These are phyloP conservation scores for Cynoglossus semilaevis DNA, from an alignment of 2,113 vertebrate genomes.

Conservation along the genomic window DNA sequence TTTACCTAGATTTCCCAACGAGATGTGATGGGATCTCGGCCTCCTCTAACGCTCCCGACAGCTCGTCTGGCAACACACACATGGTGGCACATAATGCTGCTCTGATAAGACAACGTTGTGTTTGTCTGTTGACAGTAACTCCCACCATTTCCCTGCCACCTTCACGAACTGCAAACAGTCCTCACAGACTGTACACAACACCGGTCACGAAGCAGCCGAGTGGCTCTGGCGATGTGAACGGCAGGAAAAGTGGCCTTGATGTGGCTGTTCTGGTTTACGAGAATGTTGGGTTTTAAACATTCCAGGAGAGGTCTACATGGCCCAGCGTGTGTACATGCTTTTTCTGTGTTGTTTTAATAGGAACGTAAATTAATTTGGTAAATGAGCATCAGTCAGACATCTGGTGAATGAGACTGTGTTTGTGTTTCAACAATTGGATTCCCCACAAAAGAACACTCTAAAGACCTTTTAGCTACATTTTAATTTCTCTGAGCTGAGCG, in stretches of 20 bases:
- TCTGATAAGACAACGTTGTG: slow-evolving; percentile 41
- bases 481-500: slow-evolving; percentile 25
- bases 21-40: slow-evolving; percentile 62
- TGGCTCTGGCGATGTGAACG: slow-evolving; percentile 38
- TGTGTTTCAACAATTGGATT: slow-evolving; percentile 15
- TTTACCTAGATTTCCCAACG: slow-evolving; percentile 74
- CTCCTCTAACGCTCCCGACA: slow-evolving; percentile 60
- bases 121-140: slow-evolving; percentile 44
- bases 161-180: slow-evolving; percentile 57
- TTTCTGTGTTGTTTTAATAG: slow-evolving; percentile 26
- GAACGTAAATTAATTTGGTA: slow-evolving; percentile 44
- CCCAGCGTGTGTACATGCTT: background rate
- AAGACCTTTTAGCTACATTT: no score
- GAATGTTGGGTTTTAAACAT: slow-evolving; percentile 48
- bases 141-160: slow-evolving; percentile 35
- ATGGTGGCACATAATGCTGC: slow-evolving; percentile 60
- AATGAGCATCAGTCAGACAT: slow-evolving; percentile 22
- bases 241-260: slow-evolving; percentile 46
- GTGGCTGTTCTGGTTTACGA: slow-evolving; percentile 40
- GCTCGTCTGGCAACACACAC: slow-evolving; percentile 45
- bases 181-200: slow-evolving; percentile 32
- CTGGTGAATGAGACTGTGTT: slow-evolving; percentile 13
- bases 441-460: no score
- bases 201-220: slow-evolving; percentile 23
- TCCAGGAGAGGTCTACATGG: background rate